Percentiles rank a stretch among this genome's conserved stretches.
Evolutionary conservation across 2,888 invertebrate species (phyloP).

Genomic region (Amphiduros pacificus): DNA sequence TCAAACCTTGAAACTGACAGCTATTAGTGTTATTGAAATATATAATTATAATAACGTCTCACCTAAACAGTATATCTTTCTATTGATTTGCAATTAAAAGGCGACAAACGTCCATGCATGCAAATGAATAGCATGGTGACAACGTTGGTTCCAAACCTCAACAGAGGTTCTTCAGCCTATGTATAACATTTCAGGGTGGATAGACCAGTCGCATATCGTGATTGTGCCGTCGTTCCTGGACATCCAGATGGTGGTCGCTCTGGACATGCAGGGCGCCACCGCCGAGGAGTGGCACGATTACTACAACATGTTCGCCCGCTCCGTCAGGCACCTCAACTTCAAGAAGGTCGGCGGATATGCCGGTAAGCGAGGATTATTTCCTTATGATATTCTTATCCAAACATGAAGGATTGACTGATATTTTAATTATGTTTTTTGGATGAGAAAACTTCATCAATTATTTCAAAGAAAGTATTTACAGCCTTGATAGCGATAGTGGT

Average conservation of each 20-base stretch:
- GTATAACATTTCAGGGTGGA: conserved; percentile 32
- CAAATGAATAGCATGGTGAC: too few relatives aligned
- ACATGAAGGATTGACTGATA: neutral
- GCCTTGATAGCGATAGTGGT: too few relatives aligned
- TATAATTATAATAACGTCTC: too few relatives aligned
- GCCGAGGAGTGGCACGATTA: conserved; percentile 32
- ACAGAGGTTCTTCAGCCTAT: too few relatives aligned
- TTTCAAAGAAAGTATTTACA: too few relatives aligned
- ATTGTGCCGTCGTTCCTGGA: conserved; percentile 26
- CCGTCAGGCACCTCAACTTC: conserved; percentile 29
- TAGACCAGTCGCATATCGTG: conserved; percentile 28
- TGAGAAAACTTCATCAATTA: too few relatives aligned
- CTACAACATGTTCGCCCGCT: conserved; percentile 27
- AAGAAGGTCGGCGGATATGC: neutral
- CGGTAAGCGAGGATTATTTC: neutral
- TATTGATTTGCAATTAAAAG: too few relatives aligned
- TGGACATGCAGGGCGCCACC: conserved; percentile 26
- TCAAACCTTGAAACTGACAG: too few relatives aligned
- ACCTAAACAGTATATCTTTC: too few relatives aligned
- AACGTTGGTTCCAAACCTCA: too few relatives aligned
- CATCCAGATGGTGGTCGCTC: conserved; percentile 24
- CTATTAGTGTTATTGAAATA: too few relatives aligned
- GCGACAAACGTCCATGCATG: too few relatives aligned
- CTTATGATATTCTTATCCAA: neutral
- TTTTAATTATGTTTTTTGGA: neutral